Evolutionary conservation across 1,140 invertebrate genomes (phyloP).

Genomic region (Brachionus rubens): DNA sequence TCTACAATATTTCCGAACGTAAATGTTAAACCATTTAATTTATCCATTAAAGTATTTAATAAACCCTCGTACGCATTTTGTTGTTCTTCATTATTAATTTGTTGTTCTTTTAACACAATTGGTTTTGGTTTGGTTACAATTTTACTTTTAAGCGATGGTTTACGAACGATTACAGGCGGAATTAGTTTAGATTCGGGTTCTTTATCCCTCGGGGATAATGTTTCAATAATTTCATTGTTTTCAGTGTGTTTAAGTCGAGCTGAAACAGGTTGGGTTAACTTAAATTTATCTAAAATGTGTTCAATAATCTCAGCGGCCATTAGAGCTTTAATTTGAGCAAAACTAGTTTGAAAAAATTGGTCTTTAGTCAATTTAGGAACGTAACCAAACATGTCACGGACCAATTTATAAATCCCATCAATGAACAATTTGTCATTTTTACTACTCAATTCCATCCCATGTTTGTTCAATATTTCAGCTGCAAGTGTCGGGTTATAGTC

Average conservation of each 20-base stretch:
- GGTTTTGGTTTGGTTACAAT: neutral
- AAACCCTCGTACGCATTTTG: neutral
- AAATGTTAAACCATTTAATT: slow-evolving; percentile 19
- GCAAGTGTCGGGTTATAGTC: slow-evolving; percentile 22
- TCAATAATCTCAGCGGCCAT: slow-evolving; percentile 39
- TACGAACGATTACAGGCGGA: neutral
- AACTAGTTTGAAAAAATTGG: slow-evolving; percentile 45
- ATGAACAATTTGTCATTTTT: slow-evolving; percentile 46
- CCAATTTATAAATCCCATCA: slow-evolving; percentile 42
- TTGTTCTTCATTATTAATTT: neutral
- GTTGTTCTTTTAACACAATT: neutral
- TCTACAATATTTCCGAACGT: slow-evolving; percentile 2
- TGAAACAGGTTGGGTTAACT: neutral
- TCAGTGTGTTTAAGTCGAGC: neutral
- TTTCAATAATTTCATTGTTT: neutral
- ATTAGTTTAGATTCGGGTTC: neutral
- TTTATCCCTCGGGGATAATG: neutral
- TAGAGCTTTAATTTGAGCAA: slow-evolving; percentile 28
- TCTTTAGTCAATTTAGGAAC: slow-evolving; percentile 42
- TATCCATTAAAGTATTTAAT: slow-evolving; percentile 30
- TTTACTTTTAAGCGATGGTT: neutral
- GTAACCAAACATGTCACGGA: slow-evolving; percentile 37
- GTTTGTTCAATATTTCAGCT: slow-evolving; percentile 4
- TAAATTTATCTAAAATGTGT: neutral
- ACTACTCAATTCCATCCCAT: slow-evolving; percentile 16